These are phyloP conservation scores for Trisateles emortualis DNA, from an alignment of 2,888 invertebrate species.

Conservation along the genomic window DNA sequence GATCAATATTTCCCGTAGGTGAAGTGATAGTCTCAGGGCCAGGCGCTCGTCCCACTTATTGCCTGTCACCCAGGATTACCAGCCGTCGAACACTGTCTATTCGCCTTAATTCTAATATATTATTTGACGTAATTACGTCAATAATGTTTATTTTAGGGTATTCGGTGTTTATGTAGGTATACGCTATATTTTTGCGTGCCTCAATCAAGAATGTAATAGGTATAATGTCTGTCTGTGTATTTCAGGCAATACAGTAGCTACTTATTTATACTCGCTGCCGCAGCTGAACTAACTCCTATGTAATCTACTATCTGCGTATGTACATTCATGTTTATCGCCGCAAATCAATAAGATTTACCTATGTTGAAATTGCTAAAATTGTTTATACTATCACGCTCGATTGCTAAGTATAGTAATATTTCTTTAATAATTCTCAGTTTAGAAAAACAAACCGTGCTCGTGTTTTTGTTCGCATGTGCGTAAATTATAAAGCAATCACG, in stretches of 20 bases:
- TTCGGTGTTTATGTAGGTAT: not conserved
- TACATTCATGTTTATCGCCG: not conserved
- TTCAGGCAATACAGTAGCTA: not conserved
- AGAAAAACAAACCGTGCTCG: conserved; percentile 1
- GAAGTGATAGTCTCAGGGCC: conserved; percentile 71
- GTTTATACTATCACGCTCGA: not conserved
- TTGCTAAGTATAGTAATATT: not conserved
- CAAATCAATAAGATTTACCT: conserved; percentile 4
- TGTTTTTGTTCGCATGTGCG: conserved; percentile 7
- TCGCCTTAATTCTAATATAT: conserved; percentile 45
- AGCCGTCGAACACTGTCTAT: conserved; percentile 53
- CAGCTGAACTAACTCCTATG: not conserved
- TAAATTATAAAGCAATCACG: conserved; percentile 27
- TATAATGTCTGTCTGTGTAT: not conserved
- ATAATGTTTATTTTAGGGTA: conserved; percentile 12
- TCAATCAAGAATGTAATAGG: conserved; percentile 4
- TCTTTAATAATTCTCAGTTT: not conserved
- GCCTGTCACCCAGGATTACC: conserved; percentile 66
- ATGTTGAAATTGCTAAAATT: not conserved
- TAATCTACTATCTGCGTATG: not conserved
- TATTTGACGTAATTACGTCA: conserved; percentile 16
- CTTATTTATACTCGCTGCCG: not conserved
- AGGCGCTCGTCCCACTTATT: conserved; percentile 50
- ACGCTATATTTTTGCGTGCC: not conserved
- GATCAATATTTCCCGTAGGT: conserved; percentile 84